Conservation (phyloP, 2,797 vertebrate species). For the Fringilla coelebs region DNA sequence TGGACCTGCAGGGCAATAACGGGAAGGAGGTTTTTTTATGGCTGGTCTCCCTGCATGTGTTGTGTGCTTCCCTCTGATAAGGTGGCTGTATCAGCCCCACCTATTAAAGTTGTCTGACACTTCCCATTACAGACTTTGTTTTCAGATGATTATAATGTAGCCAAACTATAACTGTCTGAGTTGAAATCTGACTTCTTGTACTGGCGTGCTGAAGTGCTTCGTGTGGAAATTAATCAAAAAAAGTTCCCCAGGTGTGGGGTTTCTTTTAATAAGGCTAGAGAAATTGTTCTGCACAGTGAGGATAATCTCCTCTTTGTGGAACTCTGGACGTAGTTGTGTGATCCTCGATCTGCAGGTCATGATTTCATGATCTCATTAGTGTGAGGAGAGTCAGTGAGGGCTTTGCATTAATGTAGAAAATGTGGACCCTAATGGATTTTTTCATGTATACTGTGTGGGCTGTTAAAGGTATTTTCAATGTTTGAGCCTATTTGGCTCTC, state of each 20-base stretch:
- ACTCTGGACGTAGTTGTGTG: neutral
- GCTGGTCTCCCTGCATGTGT: slow-evolving; percentile 15
- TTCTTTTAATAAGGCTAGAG: neutral
- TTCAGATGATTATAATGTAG: slow-evolving; percentile 19
- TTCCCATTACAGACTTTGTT: slow-evolving; percentile 26
- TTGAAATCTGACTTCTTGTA: slow-evolving; percentile 40
- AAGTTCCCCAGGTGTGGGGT: neutral
- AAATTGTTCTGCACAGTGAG: neutral
- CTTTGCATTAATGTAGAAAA: slow-evolving; percentile 22
- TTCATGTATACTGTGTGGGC: neutral
- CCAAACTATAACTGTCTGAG: neutral
- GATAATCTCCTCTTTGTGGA: neutral
- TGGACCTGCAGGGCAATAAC: slow-evolving; percentile 24
- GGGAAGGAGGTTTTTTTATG: slow-evolving; percentile 36
- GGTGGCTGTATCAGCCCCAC: slow-evolving; percentile 38
- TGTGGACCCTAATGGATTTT: neutral
- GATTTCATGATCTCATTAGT: neutral
- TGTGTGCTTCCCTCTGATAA: slow-evolving; percentile 52
- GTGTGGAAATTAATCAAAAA: neutral
- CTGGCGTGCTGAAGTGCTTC: neutral
- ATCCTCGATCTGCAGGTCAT: slow-evolving; percentile 5
- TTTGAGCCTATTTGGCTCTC: neutral
- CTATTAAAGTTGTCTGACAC: slow-evolving; percentile 40
- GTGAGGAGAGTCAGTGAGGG: neutral
- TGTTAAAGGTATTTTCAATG: slow-evolving; percentile 16